These are phyloP conservation scores for Triops cancriformis DNA, from an alignment of 1,140 invertebrate species.

Conservation along the genomic window DNA sequence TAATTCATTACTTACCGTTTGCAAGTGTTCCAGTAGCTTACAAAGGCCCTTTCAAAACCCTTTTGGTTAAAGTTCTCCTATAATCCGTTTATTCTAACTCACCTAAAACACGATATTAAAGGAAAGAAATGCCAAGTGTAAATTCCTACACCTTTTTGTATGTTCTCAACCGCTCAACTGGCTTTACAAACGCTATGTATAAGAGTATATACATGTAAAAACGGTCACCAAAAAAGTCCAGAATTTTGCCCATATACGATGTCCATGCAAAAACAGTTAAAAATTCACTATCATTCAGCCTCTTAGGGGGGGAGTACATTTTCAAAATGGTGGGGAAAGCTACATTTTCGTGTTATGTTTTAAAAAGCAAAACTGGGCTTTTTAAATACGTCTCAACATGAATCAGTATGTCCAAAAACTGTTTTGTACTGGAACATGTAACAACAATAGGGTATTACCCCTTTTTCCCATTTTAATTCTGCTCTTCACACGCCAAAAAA, in stretches of 20 bases:
- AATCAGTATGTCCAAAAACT: not conserved
- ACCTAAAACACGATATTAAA: not conserved
- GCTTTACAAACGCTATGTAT: constrained; percentile 14
- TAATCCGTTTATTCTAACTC: no score
- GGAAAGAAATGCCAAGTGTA: not conserved
- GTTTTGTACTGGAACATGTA: constrained; percentile 10
- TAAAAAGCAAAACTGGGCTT: not conserved
- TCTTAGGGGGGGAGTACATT: not conserved
- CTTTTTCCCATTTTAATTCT: not conserved
- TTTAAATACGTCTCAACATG: not conserved
- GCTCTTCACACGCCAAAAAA: no score
- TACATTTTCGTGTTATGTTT: not conserved
- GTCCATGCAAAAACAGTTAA: not conserved
- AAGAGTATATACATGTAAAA: constrained; percentile 11
- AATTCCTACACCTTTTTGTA: constrained; percentile 9
- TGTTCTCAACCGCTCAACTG: not conserved
- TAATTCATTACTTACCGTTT: no score
- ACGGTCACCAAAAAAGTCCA: not conserved
- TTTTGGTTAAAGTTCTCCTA: not conserved
- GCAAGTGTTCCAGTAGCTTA: no score
- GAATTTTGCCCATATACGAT: not conserved
- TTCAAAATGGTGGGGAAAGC: not conserved
- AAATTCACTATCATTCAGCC: not conserved
- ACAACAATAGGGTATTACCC: not conserved
- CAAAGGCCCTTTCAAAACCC: not conserved